These are phyloP conservation scores for Temnopleurus reevesii DNA, from an alignment of 53 echinoderm and acorn worm species.

Conservation along the genomic window DNA sequence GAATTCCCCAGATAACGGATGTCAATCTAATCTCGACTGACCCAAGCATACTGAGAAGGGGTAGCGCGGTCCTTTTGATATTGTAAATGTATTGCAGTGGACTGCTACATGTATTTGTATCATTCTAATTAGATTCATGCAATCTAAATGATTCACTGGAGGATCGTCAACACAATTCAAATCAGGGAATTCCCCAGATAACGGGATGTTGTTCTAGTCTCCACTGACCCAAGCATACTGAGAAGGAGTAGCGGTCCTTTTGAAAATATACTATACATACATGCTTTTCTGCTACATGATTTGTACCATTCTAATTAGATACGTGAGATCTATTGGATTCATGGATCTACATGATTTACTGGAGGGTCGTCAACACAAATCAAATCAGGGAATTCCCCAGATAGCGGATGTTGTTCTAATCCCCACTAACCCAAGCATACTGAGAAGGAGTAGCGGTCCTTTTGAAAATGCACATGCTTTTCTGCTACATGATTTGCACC, in stretches of 20 bases:
- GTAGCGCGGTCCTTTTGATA: not conserved
- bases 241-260: not conserved
- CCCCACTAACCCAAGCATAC: not conserved
- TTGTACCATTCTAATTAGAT: too few species aligned
- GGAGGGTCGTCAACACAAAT: not conserved
- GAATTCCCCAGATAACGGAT: slow-evolving; percentile 18
- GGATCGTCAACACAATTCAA: not conserved
- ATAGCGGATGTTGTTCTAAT: not conserved
- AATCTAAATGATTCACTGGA: not conserved
- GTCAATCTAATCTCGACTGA: not conserved
- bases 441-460: not conserved
- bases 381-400: slow-evolving; percentile 22
- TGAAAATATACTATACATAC: not conserved
- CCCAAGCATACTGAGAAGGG: not conserved
- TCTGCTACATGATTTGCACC: not conserved
- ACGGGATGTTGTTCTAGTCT: not conserved
- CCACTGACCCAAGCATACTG: not conserved
- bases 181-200: slow-evolving; percentile 23
- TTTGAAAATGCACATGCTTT: not conserved
- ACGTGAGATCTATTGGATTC: too few species aligned
- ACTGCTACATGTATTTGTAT: too few species aligned
- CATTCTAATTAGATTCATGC: too few species aligned
- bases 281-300: not conserved
- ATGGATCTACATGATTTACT: too few species aligned
- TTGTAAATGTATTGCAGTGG: too few species aligned